These are phyloP conservation scores for Cheilinus undulatus DNA, from an alignment of 2,113 vertebrate genomes.

Conservation along the genomic window DNA sequence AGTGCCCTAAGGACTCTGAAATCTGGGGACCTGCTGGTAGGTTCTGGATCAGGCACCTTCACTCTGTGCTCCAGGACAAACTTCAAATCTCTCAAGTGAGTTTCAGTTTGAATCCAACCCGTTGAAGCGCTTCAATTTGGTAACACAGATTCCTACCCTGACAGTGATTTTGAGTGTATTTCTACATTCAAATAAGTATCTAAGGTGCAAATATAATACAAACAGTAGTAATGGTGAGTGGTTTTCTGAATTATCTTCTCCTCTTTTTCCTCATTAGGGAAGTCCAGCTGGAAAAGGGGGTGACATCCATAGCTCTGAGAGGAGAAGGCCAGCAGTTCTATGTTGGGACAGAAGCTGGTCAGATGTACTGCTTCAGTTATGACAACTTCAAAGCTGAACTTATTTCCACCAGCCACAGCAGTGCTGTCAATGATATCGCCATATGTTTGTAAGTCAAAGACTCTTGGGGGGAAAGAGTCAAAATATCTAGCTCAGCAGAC, in stretches of 20 bases:
- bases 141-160: too few relatives aligned
- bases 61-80: slow-evolving; percentile 85
- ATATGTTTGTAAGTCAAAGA: slow-evolving; percentile 87
- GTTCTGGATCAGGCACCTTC: slow-evolving; percentile 88
- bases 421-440: slow-evolving; percentile 82
- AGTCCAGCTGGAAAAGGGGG: slow-evolving; percentile 85
- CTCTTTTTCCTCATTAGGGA: slow-evolving; percentile 72
- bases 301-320: slow-evolving; percentile 87
- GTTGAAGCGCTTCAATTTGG: too few relatives aligned
- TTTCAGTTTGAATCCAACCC: neutral
- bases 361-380: slow-evolving; percentile 85
- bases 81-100: slow-evolving; percentile 90
- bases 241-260: neutral
- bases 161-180: neutral
- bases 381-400: slow-evolving; percentile 87
- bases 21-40: slow-evolving; percentile 86
- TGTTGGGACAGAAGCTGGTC: slow-evolving; percentile 85
- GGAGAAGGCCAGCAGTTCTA: slow-evolving; percentile 88
- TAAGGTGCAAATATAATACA: neutral
- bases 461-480: neutral
- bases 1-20: slow-evolving; percentile 83
- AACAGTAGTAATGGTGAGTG: neutral
- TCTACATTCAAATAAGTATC: neutral
- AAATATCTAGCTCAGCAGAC: neutral
- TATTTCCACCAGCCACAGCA: slow-evolving; percentile 84